Evolutionary conservation across 2,113 vertebrate species (phyloP).

Genomic region (Anarrhichthys ocellatus): DNA sequence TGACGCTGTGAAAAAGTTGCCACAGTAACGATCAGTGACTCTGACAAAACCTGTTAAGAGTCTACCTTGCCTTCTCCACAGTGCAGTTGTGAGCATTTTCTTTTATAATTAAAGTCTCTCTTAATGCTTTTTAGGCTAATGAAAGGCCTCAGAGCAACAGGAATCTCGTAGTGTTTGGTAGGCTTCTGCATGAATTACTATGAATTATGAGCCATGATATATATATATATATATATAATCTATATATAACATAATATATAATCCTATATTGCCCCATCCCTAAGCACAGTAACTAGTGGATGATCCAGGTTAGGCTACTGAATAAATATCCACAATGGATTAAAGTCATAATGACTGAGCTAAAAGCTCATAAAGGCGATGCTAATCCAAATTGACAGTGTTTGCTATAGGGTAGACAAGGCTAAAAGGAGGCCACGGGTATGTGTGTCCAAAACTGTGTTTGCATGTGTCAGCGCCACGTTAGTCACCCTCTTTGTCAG

Average conservation of each 20-base stretch:
- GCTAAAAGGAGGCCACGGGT: slow-evolving; percentile 27
- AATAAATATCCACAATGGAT: slow-evolving; percentile 52
- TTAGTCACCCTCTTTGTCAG: slow-evolving; percentile 26
- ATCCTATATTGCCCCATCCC: not conserved
- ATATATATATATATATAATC: not conserved
- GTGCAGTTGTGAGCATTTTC: slow-evolving; percentile 33
- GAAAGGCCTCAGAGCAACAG: slow-evolving; percentile 39
- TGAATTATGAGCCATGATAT: slow-evolving; percentile 18
- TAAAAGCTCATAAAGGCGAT: slow-evolving; percentile 41
- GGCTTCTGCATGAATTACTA: not conserved
- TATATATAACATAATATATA: not conserved
- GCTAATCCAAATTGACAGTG: slow-evolving; percentile 57
- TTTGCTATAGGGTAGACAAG: slow-evolving; percentile 37
- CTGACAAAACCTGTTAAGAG: not conserved
- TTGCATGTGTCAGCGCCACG: slow-evolving; percentile 13
- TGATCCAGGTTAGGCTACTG: slow-evolving; percentile 28
- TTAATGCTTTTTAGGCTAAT: slow-evolving; percentile 35
- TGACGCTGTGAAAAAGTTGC: not conserved
- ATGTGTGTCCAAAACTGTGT: slow-evolving; percentile 30
- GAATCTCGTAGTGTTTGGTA: slow-evolving; percentile 22
- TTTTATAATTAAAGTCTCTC: slow-evolving; percentile 56
- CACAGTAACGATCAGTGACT: slow-evolving; percentile 5
- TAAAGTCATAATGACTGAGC: slow-evolving; percentile 55
- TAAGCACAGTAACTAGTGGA: slow-evolving; percentile 15
- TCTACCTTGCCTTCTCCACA: slow-evolving; percentile 43